Base-by-base conservation (phyloP, 2,797 vertebrate species). In the Cirrhinus mrigala region DNA sequence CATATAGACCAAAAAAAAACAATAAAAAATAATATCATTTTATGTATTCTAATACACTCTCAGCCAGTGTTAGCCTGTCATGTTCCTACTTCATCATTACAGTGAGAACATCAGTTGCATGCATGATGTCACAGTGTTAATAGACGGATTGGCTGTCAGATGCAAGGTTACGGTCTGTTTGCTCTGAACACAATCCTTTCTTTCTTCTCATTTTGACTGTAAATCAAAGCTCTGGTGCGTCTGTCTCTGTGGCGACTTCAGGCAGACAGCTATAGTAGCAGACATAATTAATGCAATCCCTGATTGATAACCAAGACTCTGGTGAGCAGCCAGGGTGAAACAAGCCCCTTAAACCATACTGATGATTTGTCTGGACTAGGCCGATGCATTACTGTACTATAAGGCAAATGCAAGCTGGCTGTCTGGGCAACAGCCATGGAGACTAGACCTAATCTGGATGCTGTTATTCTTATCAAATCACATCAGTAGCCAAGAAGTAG, bases 271-370 rank as follows among this genome's bases (percentile, higher is more conserved):
- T 78, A 50, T 81, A 52, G 84, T 84, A 79, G 58, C 75, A 73
- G 69, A 85, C 81, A 83, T 92, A 87, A 92, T 92, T 87, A 86
- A 90, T 88, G 88, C 88, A 88, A 77, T 86, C 87, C 84, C 84
- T 75, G 88, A 90, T 87, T 89, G 88, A 91, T 87, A 88, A 81
- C 79, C 82, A 87, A 85, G 75, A 77, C 50, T 85, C 70, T 87
- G 85, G 70, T 78, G 60, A 83, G 52, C 82, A 50, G 87, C 87
- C 85, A 69, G 78, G 29, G 24, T 86, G 71, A 83, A 77, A 70
- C 44, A 18, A 82, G 82, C 68, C 33, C n/a, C 40, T 56, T 70
- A 83, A 81, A 37, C 37, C 75, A 60, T 83, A 50, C 73, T 86
- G 85, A 87, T 82, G 86, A 83, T 83, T 77, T 60, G 86, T 90